These are phyloP conservation scores for Sapayoa aenigma DNA, from an alignment of 2,113 vertebrate species.

Conservation along the genomic window DNA sequence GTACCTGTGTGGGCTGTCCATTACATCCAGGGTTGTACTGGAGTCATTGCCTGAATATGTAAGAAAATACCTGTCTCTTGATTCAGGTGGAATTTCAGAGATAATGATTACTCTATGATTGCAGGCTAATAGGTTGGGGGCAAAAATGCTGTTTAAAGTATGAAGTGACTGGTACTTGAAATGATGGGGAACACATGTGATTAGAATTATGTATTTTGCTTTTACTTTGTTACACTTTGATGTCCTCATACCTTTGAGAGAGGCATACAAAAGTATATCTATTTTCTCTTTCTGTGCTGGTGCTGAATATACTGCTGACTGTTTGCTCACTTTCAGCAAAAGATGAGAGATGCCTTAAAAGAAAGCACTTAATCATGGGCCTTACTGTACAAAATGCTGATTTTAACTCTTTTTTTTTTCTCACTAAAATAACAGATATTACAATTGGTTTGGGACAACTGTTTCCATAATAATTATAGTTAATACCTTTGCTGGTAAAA, in stretches of 20 bases:
- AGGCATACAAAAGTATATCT: neutral
- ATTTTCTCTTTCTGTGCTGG: neutral
- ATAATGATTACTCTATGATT: neutral
- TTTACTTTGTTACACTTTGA: neutral
- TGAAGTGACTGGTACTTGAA: neutral
- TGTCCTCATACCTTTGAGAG: neutral
- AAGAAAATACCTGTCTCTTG: neutral
- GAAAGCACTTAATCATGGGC: neutral
- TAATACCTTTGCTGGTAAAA: neutral
- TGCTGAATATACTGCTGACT: neutral
- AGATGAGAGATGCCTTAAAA: neutral
- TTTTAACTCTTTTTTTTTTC: neutral
- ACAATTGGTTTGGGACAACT: neutral
- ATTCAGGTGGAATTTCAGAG: neutral
- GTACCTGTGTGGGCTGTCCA: neutral
- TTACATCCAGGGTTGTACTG: neutral
- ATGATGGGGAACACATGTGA: neutral
- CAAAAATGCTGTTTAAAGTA: neutral
- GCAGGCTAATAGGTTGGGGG: neutral
- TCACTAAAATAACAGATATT: neutral
- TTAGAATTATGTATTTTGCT: constrained; percentile 4
- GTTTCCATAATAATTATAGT: neutral
- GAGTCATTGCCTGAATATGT: neutral
- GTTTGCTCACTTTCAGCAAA: neutral
- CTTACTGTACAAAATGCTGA: neutral